Evolutionary conservation across 2,113 vertebrate species (phyloP).

Genomic region (Urocitellus parryii): DNA sequence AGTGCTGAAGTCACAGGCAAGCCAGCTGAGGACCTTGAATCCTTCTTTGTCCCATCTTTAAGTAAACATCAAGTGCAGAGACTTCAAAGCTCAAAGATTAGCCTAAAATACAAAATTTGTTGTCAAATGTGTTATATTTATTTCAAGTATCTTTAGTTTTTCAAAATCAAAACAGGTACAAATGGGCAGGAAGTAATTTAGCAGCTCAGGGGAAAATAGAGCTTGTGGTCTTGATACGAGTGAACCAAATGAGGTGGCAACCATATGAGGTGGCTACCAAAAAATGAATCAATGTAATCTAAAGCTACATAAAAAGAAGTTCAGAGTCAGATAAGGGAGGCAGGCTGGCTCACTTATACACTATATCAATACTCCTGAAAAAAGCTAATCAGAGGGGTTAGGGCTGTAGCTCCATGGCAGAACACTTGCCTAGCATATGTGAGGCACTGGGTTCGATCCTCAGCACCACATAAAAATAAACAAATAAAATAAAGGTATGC

Average conservation of each 20-base stretch:
- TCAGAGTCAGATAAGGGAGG: background rate
- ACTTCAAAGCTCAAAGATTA: constrained; percentile 30
- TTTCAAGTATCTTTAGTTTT: constrained; percentile 47
- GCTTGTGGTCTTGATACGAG: background rate
- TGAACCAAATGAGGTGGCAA: constrained; percentile 6
- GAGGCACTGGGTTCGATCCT: too few relatives aligned
- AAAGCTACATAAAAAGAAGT: background rate
- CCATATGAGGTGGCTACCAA: constrained; percentile 6
- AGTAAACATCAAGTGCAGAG: constrained; percentile 29
- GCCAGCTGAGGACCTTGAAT: background rate
- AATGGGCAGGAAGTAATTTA: constrained; percentile 29
- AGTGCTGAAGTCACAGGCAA: constrained; percentile 77
- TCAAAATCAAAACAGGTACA: constrained; percentile 25
- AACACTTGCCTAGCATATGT: too few relatives aligned
- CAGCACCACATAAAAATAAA: too few relatives aligned
- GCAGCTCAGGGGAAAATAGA: constrained; percentile 19
- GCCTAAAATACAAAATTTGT: constrained; percentile 32
- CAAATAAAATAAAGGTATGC: too few relatives aligned
- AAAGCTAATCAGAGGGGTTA: background rate
- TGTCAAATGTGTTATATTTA: constrained; percentile 46
- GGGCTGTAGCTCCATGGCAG: too few relatives aligned
- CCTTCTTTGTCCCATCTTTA: background rate
- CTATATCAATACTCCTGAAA: background rate
- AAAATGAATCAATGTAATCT: background rate
- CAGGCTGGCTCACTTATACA: background rate